Conservation (phyloP, 2,888 invertebrate species). For the Tachina grossa region DNA sequence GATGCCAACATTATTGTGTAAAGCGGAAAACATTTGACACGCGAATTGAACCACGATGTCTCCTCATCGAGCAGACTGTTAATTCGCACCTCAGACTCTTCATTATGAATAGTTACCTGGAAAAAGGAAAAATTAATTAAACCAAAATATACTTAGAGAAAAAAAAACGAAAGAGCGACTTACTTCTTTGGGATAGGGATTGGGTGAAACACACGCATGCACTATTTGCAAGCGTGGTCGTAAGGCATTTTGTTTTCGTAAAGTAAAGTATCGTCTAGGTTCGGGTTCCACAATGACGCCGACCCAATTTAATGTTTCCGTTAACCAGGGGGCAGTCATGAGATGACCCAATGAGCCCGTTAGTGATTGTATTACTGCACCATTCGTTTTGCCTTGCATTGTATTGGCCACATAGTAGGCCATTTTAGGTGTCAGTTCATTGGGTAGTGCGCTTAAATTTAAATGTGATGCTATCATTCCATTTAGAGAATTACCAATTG, state of each 20-base stretch:
- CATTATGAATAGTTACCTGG: conserved; percentile 84
- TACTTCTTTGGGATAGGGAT: conserved; percentile 90
- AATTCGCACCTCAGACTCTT: conserved; percentile 84
- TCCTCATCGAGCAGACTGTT: conserved; percentile 84
- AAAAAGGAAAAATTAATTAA: not conserved
- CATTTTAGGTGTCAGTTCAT: conserved; percentile 80
- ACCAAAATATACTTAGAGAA: conserved; percentile 13
- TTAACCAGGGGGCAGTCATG: conserved; percentile 88
- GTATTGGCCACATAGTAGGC: conserved; percentile 81
- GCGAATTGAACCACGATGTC: conserved; percentile 86
- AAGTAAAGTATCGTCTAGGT: conserved; percentile 88
- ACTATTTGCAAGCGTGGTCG: conserved; percentile 86
- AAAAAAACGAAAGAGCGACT: conserved; percentile 57
- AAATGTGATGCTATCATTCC: conserved; percentile 69
- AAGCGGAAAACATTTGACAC: conserved; percentile 93
- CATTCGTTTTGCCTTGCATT: conserved; percentile 84
- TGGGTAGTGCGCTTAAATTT: conserved; percentile 77
- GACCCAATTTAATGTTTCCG: conserved; percentile 88
- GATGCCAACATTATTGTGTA: conserved; percentile 91
- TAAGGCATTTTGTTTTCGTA: conserved; percentile 85
- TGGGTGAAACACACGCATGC: conserved; percentile 91
- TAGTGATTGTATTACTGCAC: conserved; percentile 88
- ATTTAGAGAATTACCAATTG: conserved; percentile 23
- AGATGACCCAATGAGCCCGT: conserved; percentile 85
- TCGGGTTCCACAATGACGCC: conserved; percentile 91